Percentiles rank a stretch among this genome's conserved stretches.
These are phyloP conservation scores for Brienomyrus longianalis DNA, from an alignment of 2,113 vertebrate genomes.

Conservation along the genomic window DNA sequence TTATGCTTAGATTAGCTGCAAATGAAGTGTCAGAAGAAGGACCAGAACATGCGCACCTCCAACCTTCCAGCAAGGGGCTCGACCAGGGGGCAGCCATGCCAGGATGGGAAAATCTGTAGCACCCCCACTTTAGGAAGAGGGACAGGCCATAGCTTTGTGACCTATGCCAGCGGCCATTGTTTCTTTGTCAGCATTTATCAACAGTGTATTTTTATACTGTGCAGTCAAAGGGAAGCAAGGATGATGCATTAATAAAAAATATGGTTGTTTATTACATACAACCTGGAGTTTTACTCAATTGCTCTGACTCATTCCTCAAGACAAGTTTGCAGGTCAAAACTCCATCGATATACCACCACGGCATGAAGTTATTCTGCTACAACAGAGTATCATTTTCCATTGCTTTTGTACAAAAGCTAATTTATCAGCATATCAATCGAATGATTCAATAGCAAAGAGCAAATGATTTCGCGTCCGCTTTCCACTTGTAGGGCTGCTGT, in stretches of 20 bases:
- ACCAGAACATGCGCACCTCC: neutral
- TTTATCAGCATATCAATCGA: neutral
- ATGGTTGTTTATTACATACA: neutral
- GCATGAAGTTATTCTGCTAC: no score
- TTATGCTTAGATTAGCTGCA: neutral
- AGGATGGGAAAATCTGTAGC: neutral
- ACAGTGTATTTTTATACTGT: neutral
- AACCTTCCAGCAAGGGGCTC: neutral
- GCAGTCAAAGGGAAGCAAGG: neutral
- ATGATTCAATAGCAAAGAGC: neutral
- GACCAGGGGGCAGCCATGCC: neutral
- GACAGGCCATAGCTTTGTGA: neutral
- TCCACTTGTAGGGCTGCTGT: no score
- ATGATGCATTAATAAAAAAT: neutral
- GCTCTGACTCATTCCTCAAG: neutral
- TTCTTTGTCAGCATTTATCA: neutral
- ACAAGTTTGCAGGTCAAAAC: neutral
- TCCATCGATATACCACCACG: neutral
- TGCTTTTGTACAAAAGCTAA: neutral
- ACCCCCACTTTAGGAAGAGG: neutral
- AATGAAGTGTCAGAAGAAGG: neutral
- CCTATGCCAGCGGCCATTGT: neutral
- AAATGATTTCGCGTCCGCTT: neutral
- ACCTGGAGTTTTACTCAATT: neutral
- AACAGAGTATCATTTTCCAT: no score